Base-by-base conservation (phyloP, 2,888 invertebrate species). In the Macrophya annulata region DNA sequence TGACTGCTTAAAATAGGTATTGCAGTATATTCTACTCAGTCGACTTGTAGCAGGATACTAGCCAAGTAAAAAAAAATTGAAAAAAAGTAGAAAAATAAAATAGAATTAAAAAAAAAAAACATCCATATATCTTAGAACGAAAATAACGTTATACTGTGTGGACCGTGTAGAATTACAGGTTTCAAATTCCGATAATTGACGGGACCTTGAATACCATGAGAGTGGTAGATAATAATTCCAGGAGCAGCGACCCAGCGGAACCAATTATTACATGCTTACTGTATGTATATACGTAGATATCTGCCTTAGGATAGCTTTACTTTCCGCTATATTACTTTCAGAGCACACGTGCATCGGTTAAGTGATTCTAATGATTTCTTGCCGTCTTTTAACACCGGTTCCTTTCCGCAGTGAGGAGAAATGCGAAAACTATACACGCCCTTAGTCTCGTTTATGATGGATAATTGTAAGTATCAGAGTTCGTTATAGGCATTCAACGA, bases 401-500 rank as follows among this genome's bases (percentile, higher is more conserved):
- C 55, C 77, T 43, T 77, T 37, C 81, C 65, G n/a, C 81, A 40
- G 62, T 37, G 4, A 43, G 25, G 65, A 43, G 65, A 81, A 81
- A 40, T 40, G 40, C 45, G 81, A 65, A 65, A 81, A 62, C 81
- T 62, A 43, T 62, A 81, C 65, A 81, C 59, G 81, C 81, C 81
- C 45, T 81, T 43, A 21, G 43, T 81, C 81, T 65, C 81, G 51
- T 81, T 81, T 62, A 81, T 81, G 81, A 62, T 62, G 81, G 81
- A 62, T 81, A 81, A 81, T 81, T 81, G 81, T 81, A 43, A 81
- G 65, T 65, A 81, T 81, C 81, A 62, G 81, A 81, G 62, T 59
- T 81, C 81, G 81, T 81, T 81, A 81, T 62, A 65, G 81, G 59
- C 43, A 81, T 37, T 45, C 72, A 74, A 74, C 72, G 72, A 74